Conservation (phyloP, 2,888 invertebrate species). For the Pseudococcus jackbeardsleyi region DNA sequence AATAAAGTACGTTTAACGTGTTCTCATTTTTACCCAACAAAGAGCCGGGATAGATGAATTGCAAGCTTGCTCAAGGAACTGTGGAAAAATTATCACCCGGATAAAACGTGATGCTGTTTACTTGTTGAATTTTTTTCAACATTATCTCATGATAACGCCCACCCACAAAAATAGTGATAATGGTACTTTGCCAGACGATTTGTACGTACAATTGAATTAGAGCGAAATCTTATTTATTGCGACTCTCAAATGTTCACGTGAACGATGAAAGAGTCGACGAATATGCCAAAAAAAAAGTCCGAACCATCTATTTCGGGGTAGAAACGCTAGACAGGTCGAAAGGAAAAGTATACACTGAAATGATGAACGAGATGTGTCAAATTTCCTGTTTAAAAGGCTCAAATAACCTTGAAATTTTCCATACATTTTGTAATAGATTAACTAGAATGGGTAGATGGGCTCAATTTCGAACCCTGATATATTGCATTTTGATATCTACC, state of each 20-base stretch:
- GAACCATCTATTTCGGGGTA: not conserved
- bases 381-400: not conserved
- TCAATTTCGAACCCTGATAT: not conserved
- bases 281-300: not conserved
- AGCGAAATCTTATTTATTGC: not conserved
- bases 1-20: slow-evolving; percentile 11
- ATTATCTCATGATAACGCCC: slow-evolving; percentile 13
- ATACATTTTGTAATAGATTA: not conserved
- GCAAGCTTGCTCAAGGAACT: not conserved
- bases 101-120: slow-evolving; percentile 19
- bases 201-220: not conserved
- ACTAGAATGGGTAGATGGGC: not conserved
- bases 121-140: not conserved
- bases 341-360: not conserved
- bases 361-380: slow-evolving; percentile 12
- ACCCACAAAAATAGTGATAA: slow-evolving; percentile 1
- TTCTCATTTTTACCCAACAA: not conserved
- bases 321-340: not conserved
- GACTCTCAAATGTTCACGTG: not conserved
- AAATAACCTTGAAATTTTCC: not conserved
- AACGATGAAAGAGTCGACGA: not conserved
- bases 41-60: not conserved
- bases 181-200: slow-evolving; percentile 12
- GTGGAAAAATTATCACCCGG: not conserved
- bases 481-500: not conserved